Conservation (phyloP, 2,113 vertebrate species). For the Pao palembangensis region DNA sequence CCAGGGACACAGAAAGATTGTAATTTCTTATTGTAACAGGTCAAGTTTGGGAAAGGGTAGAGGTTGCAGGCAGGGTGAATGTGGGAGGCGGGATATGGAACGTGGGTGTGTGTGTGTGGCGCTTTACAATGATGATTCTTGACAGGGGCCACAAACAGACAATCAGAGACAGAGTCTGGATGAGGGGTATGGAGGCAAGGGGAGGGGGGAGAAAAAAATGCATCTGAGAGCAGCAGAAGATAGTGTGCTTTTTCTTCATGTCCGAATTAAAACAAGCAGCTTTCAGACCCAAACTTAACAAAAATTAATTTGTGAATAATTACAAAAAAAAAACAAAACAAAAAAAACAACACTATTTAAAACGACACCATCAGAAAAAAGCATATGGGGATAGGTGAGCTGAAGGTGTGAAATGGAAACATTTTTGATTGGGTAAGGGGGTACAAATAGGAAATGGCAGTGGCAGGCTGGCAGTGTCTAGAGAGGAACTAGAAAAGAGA, state of each 20-base stretch:
- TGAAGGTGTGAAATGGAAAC: slow-evolving; percentile 17
- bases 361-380: slow-evolving; percentile 46
- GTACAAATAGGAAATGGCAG: slow-evolving; percentile 6
- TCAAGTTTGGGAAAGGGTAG: background rate
- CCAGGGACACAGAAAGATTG: slow-evolving; percentile 74
- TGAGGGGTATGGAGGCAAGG: background rate
- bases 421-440: slow-evolving; percentile 16
- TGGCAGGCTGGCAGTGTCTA: slow-evolving; percentile 41
- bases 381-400: background rate
- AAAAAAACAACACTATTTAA: slow-evolving; percentile 49
- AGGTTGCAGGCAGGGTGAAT: background rate
- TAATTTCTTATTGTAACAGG: slow-evolving; percentile 17
- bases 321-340: slow-evolving; percentile 46
- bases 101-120: slow-evolving; percentile 17
- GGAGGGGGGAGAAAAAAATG: background rate
- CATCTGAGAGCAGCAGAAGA: background rate
- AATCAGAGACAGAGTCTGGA: slow-evolving; percentile 39
- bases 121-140: slow-evolving; percentile 43
- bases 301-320: slow-evolving; percentile 29
- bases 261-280: slow-evolving; percentile 65
- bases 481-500: slow-evolving; percentile 19
- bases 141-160: slow-evolving; percentile 71
- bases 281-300: slow-evolving; percentile 55
- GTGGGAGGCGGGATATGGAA: background rate
- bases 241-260: slow-evolving; percentile 67